phyloP scores from a whole-genome alignment of 2,888 invertebrate genomes.

The Phaonia tiefii region DNA sequence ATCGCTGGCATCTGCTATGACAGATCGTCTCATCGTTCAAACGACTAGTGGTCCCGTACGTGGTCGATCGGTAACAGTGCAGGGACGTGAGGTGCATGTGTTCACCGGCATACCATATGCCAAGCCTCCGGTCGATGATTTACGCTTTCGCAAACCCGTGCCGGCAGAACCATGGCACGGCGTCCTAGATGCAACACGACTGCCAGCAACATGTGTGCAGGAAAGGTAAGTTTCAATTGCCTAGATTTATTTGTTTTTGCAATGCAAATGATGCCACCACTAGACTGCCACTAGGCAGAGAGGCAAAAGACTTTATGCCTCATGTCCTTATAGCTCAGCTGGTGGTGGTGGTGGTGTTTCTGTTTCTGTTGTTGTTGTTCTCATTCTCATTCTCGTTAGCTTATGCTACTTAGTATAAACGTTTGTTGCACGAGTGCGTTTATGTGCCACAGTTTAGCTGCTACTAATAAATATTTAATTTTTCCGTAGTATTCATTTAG shows the following conservation, averaged over 20 bases:
- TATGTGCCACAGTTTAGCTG: conserved; percentile 34
- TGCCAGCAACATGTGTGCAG: conserved; percentile 94
- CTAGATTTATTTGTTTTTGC: not conserved
- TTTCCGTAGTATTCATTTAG: conserved; percentile 40
- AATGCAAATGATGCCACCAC: conserved; percentile 16
- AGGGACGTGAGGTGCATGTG: conserved; percentile 92
- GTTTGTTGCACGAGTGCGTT: not conserved
- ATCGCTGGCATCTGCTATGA: conserved; percentile 77
- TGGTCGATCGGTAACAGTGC: conserved; percentile 89
- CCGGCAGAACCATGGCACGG: conserved; percentile 94
- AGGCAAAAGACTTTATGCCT: not conserved
- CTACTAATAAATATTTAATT: conserved; percentile 50
- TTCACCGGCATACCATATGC: conserved; percentile 96
- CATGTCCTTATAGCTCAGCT: conserved; percentile 1
- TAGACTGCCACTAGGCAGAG: not conserved
- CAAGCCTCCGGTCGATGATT: conserved; percentile 91
- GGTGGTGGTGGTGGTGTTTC: conserved; percentile 6
- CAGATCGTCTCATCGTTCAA: conserved; percentile 90
- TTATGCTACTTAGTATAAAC: conserved; percentile 10
- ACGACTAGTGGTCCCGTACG: conserved; percentile 91
- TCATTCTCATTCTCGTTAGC: not conserved
- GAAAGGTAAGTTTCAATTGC: conserved; percentile 82
- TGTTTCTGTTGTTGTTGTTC: not conserved
- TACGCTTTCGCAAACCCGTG: conserved; percentile 92
- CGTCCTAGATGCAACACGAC: conserved; percentile 88